phyloP scores from a whole-genome alignment of 2,888 invertebrate species.

The Cataglyphis cursor region DNA sequence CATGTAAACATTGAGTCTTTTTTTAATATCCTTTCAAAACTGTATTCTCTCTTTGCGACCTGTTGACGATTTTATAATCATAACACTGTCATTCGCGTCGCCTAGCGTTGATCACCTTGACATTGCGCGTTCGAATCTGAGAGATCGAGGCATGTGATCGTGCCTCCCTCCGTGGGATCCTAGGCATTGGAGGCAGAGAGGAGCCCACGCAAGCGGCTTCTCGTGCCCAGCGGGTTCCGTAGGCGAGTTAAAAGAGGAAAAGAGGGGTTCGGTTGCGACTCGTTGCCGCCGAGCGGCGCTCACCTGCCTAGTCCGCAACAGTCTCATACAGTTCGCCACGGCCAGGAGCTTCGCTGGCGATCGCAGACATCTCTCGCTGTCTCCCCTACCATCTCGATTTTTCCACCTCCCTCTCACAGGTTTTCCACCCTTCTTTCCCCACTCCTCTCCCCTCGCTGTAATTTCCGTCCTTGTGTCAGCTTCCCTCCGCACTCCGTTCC shows the following conservation, averaged over 20 bases:
- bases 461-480: conserved; percentile 21
- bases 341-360: conserved; percentile 73
- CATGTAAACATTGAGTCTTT: neutral
- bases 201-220: conserved; percentile 44
- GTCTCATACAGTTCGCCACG: conserved; percentile 77
- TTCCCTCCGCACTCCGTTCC: conserved; percentile 1
- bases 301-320: conserved; percentile 78
- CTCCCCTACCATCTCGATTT: conserved; percentile 61
- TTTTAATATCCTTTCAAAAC: conserved; percentile 8
- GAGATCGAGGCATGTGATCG: conserved; percentile 27
- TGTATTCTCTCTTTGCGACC: neutral
- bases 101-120: conserved; percentile 31
- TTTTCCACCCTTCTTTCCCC: conserved; percentile 29
- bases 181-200: conserved; percentile 66
- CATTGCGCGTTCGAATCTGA: conserved; percentile 25
- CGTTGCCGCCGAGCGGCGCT: conserved; percentile 80
- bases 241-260: conserved; percentile 75
- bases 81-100: conserved; percentile 16
- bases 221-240: conserved; percentile 54
- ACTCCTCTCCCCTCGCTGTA: neutral
- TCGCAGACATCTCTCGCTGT: conserved; percentile 66
- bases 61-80: conserved; percentile 26
- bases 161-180: conserved; percentile 63
- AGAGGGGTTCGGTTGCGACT: conserved; percentile 77
- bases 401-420: conserved; percentile 65